Percentiles rank a stretch among this genome's conserved stretches.
Evolutionary conservation across 2,888 invertebrate genomes (phyloP).

Genomic region (Lasioglossum pauxillum): DNA sequence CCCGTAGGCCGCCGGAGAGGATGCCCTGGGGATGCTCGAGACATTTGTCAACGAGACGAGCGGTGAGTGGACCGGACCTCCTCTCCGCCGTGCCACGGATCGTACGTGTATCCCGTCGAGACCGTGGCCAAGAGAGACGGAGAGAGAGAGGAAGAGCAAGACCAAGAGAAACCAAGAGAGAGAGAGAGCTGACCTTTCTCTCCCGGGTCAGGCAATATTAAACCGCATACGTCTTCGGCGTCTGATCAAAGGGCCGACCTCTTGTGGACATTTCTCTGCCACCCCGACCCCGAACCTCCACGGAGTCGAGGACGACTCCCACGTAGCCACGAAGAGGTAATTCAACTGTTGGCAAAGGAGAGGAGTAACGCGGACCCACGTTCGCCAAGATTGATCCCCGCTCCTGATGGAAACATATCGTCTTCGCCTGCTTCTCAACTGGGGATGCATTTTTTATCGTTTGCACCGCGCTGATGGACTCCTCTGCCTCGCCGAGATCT

Average conservation of each 20-base stretch:
- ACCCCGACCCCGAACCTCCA: constrained; percentile 7
- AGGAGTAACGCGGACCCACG: constrained; percentile 57
- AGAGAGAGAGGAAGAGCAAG: background rate
- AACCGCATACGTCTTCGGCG: constrained; percentile 81
- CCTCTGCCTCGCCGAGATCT: background rate
- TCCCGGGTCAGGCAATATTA: constrained; percentile 79
- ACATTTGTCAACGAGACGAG: constrained; percentile 84
- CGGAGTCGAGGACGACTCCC: constrained; percentile 54
- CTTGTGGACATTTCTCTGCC: constrained; percentile 54
- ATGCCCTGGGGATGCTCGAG: constrained; percentile 79
- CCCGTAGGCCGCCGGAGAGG: constrained; percentile 59
- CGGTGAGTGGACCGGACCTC: constrained; percentile 79
- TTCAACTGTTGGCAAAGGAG: constrained; percentile 30
- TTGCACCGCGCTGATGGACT: constrained; percentile 37
- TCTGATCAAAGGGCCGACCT: constrained; percentile 72
- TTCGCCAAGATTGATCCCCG: constrained; percentile 65
- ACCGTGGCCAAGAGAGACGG: constrained; percentile 59
- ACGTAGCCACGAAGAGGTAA: constrained; percentile 56
- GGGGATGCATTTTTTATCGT: constrained; percentile 53
- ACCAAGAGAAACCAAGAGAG: constrained; percentile 19
- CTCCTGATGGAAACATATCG: constrained; percentile 55
- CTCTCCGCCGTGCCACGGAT: constrained; percentile 59
- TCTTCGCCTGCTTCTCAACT: constrained; percentile 25
- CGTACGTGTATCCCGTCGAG: constrained; percentile 79
- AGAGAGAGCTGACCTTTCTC: constrained; percentile 69